phyloP scores from a whole-genome alignment of 2,113 vertebrate genomes.

The Calidris pygmaea region DNA sequence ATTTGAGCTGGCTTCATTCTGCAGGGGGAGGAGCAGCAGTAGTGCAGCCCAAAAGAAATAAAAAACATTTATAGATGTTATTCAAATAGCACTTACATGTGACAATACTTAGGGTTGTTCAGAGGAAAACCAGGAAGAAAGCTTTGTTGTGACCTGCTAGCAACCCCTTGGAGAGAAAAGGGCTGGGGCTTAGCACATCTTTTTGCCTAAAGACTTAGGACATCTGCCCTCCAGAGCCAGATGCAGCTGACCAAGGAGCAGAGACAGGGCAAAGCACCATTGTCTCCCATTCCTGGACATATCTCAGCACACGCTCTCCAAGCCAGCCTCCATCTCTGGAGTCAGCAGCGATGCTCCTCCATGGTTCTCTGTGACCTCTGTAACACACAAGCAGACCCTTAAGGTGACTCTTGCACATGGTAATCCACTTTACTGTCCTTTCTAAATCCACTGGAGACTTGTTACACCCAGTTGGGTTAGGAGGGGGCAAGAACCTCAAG shows the following conservation, averaged over 20 bases:
- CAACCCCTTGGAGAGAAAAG: background rate
- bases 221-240: background rate
- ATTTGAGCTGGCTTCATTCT: background rate
- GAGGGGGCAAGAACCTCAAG: background rate
- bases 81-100: fast-evolving
- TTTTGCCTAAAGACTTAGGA: too few species aligned
- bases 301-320: background rate
- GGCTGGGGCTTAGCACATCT: background rate
- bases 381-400: background rate
- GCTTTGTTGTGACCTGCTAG: background rate
- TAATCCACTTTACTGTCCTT: background rate
- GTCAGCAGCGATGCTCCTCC: background rate
- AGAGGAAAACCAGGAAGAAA: background rate
- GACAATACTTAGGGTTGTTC: background rate
- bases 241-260: fast-evolving
- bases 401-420: background rate
- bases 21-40: background rate
- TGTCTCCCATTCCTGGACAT: background rate
- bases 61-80: fast-evolving
- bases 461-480: background rate
- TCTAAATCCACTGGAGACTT: background rate
- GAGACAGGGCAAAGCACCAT: background rate
- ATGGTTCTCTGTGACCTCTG: background rate
- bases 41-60: background rate
- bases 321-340: fast-evolving